A percentile compares a stretch with the other conserved stretches of the same genome.
Conservation (phyloP, 2,797 vertebrate genomes). For the Enteromius argenteus region DNA sequence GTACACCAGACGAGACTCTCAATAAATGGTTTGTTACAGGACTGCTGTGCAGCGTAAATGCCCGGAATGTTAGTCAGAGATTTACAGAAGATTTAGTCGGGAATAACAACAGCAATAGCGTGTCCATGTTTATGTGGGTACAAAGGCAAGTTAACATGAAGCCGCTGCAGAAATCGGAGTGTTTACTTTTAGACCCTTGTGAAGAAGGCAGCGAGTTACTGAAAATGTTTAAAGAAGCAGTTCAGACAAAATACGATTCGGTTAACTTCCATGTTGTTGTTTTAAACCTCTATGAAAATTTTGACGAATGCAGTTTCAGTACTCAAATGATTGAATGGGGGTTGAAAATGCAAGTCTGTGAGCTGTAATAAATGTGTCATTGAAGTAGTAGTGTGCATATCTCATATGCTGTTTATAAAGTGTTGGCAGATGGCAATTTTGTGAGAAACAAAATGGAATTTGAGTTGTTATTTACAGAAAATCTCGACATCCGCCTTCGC, state of each 20-base stretch:
- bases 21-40: not conserved
- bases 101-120: conserved; percentile 31
- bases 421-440: not conserved
- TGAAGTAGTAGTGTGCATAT: not conserved
- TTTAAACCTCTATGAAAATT: no score
- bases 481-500: not conserved
- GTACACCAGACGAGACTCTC: not conserved
- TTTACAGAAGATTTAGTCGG: not conserved
- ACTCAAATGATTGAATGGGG: not conserved
- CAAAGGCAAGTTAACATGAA: conserved; percentile 29
- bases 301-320: no score
- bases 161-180: not conserved
- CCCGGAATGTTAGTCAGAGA: not conserved
- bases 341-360: not conserved
- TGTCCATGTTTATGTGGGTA: conserved; percentile 38
- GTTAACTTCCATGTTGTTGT: not conserved
- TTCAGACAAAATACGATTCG: not conserved
- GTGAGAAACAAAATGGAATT: not conserved
- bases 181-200: conserved; percentile 30
- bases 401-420: not conserved
- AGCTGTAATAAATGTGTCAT: not conserved
- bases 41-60: not conserved
- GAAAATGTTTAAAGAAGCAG: not conserved
- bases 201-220: not conserved
- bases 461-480: not conserved